Base-by-base conservation (phyloP, 92 coral and sea anemone genomes). In the Zoanthus solanderi region DNA sequence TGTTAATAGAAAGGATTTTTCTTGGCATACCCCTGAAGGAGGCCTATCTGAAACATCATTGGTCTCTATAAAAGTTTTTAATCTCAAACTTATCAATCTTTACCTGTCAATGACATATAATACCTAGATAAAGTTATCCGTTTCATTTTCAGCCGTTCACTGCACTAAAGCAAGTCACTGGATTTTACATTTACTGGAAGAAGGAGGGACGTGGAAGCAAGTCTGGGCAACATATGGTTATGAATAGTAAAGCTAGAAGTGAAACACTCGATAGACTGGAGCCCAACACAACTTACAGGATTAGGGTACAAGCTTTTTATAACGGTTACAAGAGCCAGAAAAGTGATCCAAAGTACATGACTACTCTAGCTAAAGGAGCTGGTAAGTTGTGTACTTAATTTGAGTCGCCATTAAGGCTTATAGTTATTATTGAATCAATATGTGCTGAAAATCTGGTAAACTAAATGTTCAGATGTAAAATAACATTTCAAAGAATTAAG, bases 181-280 rank as follows among this genome's bases (percentile, higher is more conserved):
- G 97, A 9, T 92, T 87, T 78, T 79, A 94, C 76, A 93, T 96
- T 29, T 90, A 87, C 84, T 95, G 96, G 98, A 87, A 91, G 50
- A 89, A 87, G 44, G 84, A 81, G 54, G 91, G 90, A 42, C 44
- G 84, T 0, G 52, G 83, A 42, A 88, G 66, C 46, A 54, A 66
- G 12, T 84, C 32, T 28, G 88, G 79, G 31, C 56, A 53, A 63
- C 85, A 90, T 78, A 79, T 78, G 7, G 87, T 85, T 12, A 71
- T 58, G 30, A 63, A 79, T 50, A 72, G 79, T 58, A 57, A 68
- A 58, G 89, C 90, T 7, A 78, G 47, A 16, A 69, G 77, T 13
- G 76, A 91, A 48, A 53, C 76, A 6, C 91, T 97, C 37, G 65
- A 54, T 32, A 92, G 76, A 4, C 92, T 97, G 50, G 88, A 95